Percentiles rank a stretch among this genome's conserved stretches.
These are phyloP conservation scores for Rhagoletis zephyria DNA, from an alignment of 1,140 invertebrate genomes.

Conservation along the genomic window DNA sequence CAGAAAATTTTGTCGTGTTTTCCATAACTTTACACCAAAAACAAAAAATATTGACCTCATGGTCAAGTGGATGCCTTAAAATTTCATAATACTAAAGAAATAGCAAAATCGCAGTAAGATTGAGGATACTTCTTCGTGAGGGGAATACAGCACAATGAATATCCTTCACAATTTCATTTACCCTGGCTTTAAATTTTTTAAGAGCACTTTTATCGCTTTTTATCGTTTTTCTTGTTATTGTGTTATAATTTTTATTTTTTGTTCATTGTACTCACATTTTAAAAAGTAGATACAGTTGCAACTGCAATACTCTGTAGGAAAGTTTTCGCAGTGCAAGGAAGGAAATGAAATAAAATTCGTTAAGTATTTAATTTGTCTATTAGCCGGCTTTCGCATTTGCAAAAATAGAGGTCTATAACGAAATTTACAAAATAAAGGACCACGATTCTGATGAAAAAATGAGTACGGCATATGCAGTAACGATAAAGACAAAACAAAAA, in stretches of 20 bases:
- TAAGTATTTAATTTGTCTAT: no score
- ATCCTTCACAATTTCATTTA: slow-evolving; percentile 22
- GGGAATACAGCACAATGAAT: not conserved
- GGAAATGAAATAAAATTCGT: no score
- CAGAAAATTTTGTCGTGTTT: no score
- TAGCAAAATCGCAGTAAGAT: not conserved
- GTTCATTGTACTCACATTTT: not conserved
- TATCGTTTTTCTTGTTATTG: not conserved
- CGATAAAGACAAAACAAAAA: no score
- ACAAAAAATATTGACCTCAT: not conserved
- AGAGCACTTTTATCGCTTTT: not conserved
- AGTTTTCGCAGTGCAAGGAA: no score
- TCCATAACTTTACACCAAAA: no score
- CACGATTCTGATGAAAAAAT: no score
- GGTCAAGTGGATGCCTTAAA: not conserved
- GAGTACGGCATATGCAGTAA: no score
- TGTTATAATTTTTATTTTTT: not conserved
- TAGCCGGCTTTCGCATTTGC: no score
- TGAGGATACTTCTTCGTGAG: not conserved
- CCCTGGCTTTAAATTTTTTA: not conserved
- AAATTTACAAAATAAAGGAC: no score
- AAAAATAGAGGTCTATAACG: no score
- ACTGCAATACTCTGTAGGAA: not conserved
- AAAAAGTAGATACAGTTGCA: not conserved
- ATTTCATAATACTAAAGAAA: not conserved